These are phyloP conservation scores for Halocynthia roretzi DNA, from an alignment of 23 tunicate species.

Conservation along the genomic window DNA sequence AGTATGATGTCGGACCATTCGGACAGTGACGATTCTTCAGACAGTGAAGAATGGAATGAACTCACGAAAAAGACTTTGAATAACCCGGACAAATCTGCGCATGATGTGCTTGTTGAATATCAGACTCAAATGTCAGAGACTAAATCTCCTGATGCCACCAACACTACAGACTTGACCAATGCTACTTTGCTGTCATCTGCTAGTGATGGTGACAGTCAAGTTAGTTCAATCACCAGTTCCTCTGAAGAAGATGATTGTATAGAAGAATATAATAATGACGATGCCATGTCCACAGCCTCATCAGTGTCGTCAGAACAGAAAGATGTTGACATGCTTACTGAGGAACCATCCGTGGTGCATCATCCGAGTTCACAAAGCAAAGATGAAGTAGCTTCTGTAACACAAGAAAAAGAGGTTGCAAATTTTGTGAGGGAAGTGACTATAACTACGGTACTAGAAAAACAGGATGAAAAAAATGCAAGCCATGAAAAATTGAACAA, in stretches of 20 bases:
- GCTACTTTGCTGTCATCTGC: conserved; percentile 4
- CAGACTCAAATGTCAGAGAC: background rate
- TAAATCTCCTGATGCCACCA: background rate
- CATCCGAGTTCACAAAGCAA: too few species aligned
- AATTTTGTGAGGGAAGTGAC: too few species aligned
- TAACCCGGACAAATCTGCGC: background rate
- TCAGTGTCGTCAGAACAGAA: too few species aligned
- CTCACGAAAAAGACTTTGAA: background rate
- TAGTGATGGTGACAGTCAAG: conserved; percentile 11
- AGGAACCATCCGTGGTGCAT: too few species aligned
- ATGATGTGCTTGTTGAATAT: conserved; percentile 1
- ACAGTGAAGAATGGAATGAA: conserved; percentile 16
- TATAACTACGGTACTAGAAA: too few species aligned
- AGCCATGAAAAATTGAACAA: too few species aligned
- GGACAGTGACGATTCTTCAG: conserved; percentile 1
- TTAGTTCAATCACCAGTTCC: conserved; percentile 17
- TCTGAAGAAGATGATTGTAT: conserved; percentile 4
- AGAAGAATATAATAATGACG: too few species aligned
- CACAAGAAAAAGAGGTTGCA: too few species aligned
- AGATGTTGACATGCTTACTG: too few species aligned
- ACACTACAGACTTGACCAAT: background rate
- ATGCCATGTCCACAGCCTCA: too few species aligned
- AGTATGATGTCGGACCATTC: conserved; percentile 9
- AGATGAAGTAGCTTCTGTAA: too few species aligned
- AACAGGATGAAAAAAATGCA: too few species aligned